Evolutionary conservation across 2,797 vertebrate genomes (phyloP).

Genomic region (Apogon talboti): DNA sequence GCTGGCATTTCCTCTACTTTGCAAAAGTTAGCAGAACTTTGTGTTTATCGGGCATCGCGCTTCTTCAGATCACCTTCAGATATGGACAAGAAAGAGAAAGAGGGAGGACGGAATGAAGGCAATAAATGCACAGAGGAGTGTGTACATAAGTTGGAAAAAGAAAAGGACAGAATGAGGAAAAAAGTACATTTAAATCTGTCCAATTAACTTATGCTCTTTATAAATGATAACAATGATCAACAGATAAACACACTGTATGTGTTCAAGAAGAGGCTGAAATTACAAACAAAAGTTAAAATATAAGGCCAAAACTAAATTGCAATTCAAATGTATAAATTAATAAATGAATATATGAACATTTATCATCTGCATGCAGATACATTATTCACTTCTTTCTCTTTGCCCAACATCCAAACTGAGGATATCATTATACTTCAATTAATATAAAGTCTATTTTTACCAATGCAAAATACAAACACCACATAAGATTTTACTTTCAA

Average conservation of each 20-base stretch:
- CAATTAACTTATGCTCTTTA: not conserved
- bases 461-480: slow-evolving; percentile 75
- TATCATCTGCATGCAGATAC: slow-evolving; percentile 78
- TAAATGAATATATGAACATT: slow-evolving; percentile 82
- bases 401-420: slow-evolving; percentile 55
- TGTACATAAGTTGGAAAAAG: not conserved
- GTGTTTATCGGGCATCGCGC: slow-evolving; percentile 15
- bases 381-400: slow-evolving; percentile 76
- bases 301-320: slow-evolving; percentile 52
- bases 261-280: slow-evolving; percentile 14
- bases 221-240: slow-evolving; percentile 13
- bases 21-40: slow-evolving; percentile 71
- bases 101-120: not conserved
- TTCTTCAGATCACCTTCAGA: slow-evolving; percentile 23
- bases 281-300: slow-evolving; percentile 20
- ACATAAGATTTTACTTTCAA: slow-evolving; percentile 78
- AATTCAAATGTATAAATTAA: slow-evolving; percentile 77
- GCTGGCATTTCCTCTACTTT: slow-evolving; percentile 57
- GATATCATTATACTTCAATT: slow-evolving; percentile 85
- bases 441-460: slow-evolving; percentile 77
- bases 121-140: not conserved
- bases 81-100: slow-evolving; percentile 15
- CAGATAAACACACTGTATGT: not conserved
- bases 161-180: not conserved
- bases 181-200: not conserved